Evolutionary conservation across 2,113 vertebrate species (phyloP).

Genomic region (Pseudolaguvia tuberculata): DNA sequence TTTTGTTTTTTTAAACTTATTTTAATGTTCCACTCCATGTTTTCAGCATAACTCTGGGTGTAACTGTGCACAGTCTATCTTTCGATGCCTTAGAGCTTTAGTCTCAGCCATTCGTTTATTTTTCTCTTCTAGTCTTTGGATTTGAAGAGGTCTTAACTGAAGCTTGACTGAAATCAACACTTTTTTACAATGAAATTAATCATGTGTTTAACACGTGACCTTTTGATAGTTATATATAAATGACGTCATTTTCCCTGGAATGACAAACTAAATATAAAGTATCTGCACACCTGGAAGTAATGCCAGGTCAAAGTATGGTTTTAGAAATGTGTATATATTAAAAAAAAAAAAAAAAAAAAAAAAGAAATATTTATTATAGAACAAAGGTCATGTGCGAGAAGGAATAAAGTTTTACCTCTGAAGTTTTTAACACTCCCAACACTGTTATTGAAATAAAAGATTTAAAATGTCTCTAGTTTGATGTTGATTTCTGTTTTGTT

Average conservation of each 20-base stretch:
- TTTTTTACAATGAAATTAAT: background rate
- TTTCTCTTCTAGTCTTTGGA: constrained; percentile 23
- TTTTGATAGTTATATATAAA: background rate
- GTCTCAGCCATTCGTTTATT: constrained; percentile 3
- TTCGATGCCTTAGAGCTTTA: background rate
- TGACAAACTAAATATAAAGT: background rate
- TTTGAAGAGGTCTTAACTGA: background rate
- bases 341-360: constrained; percentile 30
- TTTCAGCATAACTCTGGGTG: background rate
- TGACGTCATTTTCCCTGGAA: background rate
- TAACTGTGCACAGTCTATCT: background rate
- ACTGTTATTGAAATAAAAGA: constrained; percentile 39
- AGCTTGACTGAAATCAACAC: background rate
- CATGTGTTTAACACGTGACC: background rate
- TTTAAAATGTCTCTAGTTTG: constrained; percentile 11
- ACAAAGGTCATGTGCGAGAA: constrained; percentile 14
- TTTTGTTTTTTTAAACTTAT: background rate
- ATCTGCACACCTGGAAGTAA: constrained; percentile 30
- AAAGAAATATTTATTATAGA: constrained; percentile 44
- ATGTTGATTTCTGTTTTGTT: background rate
- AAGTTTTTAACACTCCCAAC: constrained; percentile 17
- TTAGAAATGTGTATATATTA: constrained; percentile 37
- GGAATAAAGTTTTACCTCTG: constrained; percentile 12
- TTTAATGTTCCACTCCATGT: constrained; percentile 26
- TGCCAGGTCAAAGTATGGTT: constrained; percentile 21